Percentiles rank a stretch among this genome's conserved stretches.
Evolutionary conservation across 2,888 invertebrate species (phyloP).

Genomic region (Polydrusus cervinus): DNA sequence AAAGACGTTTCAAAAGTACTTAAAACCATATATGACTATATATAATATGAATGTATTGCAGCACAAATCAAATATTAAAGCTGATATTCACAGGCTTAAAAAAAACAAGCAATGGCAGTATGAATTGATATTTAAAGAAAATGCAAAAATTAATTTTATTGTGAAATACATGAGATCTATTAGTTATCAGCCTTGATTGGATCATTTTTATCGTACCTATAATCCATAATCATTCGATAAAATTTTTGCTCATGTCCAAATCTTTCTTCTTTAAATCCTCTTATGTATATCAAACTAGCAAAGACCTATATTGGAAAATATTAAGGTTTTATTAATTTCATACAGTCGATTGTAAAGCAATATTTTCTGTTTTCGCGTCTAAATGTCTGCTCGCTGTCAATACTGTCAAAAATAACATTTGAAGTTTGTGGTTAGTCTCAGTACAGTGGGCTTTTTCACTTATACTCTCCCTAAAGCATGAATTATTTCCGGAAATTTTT

Average conservation of each 20-base stretch:
- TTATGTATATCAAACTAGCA: not conserved
- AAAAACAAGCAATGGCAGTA: slow-evolving; percentile 46
- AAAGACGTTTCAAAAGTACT: not conserved
- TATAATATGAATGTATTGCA: slow-evolving; percentile 37
- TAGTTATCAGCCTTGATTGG: slow-evolving; percentile 48
- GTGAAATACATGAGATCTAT: slow-evolving; percentile 44
- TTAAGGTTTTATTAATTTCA: too few species aligned
- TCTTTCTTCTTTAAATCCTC: not conserved
- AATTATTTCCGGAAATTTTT: too few species aligned
- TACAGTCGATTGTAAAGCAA: too few species aligned
- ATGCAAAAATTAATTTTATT: slow-evolving; percentile 40
- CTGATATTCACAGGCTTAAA: slow-evolving; percentile 47
- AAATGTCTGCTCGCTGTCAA: too few species aligned
- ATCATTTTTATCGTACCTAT: not conserved
- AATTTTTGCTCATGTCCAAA: slow-evolving; percentile 3
- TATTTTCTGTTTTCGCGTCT: too few species aligned
- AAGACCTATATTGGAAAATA: too few species aligned
- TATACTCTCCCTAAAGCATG: too few species aligned
- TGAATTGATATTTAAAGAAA: slow-evolving; percentile 16
- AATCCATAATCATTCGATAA: slow-evolving; percentile 9
- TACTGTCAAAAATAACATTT: too few species aligned
- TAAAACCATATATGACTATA: not conserved
- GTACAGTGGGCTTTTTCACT: too few species aligned
- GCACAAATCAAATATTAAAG: slow-evolving; percentile 45
- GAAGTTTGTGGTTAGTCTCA: too few species aligned